Base-by-base conservation (phyloP, 2,113 vertebrate genomes). In the Catharus bicknelli region DNA sequence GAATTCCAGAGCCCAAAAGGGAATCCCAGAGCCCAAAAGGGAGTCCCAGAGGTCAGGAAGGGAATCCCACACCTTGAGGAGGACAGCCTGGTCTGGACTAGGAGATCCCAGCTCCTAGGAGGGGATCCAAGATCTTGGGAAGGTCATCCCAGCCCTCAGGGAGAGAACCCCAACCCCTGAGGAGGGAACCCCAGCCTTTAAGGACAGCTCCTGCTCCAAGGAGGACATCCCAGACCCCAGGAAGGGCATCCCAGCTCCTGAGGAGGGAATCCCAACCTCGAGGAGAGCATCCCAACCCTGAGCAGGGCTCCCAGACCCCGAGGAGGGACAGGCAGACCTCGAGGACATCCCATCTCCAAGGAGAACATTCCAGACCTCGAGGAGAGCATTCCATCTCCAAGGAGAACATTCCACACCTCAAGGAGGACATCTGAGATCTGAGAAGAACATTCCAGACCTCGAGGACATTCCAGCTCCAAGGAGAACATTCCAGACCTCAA, bases 401-500 rank as follows among this genome's bases (percentile, higher is more conserved):
- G 50, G 50, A 51, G 45, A 16, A 20, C 19, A 22, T n/a, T 23
- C 53, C 77, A 38, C 11, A 55, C 58, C 69, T 55, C 81, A 2
- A n/a, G 66, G 61, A 38, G 51, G 13, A 25, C 36, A 32, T 48
- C 34, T 4, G 2, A 27, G 26, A 9, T 7, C 62, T 11, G 0
- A 72, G 50, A 21, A 18, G 48, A 25, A 10, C 30, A 2, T n/a
- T 45, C n/a, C 16, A 3, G 18, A 10, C 21, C 34, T 7, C 45
- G 45, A 45, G 45, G 10, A 45, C 15, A 17, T 18, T 32, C 10
- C 4, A 5, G 5, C 18, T 17, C 4, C 27, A 0, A 26, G 57
- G 4, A 42, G 43, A 23, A 13, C 21, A 18, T 50, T 36, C 16
- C 15, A 5, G 22, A 13, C 43, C n/a, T 38, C 38, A 11, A 38